A percentile compares a stretch with the other conserved stretches of the same genome.
These are phyloP conservation scores for Cheumatopsyche charites DNA, from an alignment of 1,140 invertebrate genomes.

Conservation along the genomic window DNA sequence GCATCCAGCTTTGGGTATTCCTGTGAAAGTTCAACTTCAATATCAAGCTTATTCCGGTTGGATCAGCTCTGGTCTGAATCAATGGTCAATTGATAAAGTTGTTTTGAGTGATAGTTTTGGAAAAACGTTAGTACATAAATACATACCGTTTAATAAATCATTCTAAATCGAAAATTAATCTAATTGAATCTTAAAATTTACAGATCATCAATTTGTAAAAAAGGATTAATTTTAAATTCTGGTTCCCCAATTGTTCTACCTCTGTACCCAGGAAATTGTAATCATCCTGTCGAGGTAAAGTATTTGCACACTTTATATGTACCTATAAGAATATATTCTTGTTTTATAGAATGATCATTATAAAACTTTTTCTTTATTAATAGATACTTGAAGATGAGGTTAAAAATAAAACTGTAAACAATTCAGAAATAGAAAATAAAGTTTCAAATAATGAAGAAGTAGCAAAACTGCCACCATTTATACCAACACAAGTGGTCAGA, in stretches of 20 bases:
- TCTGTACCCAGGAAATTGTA: slow-evolving; percentile 78
- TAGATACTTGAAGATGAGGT: slow-evolving; percentile 26
- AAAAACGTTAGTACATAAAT: slow-evolving; percentile 64
- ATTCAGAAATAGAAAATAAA: slow-evolving; percentile 42
- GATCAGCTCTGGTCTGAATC: slow-evolving; percentile 82
- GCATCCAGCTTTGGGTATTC: slow-evolving; percentile 80
- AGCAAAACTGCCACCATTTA: slow-evolving; percentile 44
- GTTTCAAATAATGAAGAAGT: slow-evolving; percentile 34
- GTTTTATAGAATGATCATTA: background rate
- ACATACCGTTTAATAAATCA: background rate
- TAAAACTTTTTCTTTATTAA: slow-evolving; percentile 20
- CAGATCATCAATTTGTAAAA: slow-evolving; percentile 79
- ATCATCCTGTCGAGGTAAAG: slow-evolving; percentile 51
- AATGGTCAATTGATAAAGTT: slow-evolving; percentile 83
- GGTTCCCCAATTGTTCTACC: slow-evolving; percentile 73
- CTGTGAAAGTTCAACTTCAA: slow-evolving; percentile 72
- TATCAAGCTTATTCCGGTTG: slow-evolving; percentile 91
- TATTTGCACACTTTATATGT: slow-evolving; percentile 3
- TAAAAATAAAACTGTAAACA: slow-evolving; percentile 34
- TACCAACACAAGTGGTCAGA: slow-evolving; percentile 54
- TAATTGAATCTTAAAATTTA: slow-evolving; percentile 45
- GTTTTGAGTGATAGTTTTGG: slow-evolving; percentile 85
- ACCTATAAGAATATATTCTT: background rate
- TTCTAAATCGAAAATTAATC: slow-evolving; percentile 8
- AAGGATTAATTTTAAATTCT: slow-evolving; percentile 75